Percentiles rank a stretch among this genome's conserved stretches.
Conservation (phyloP, 2,797 vertebrate species). For the Danio choprae region DNA sequence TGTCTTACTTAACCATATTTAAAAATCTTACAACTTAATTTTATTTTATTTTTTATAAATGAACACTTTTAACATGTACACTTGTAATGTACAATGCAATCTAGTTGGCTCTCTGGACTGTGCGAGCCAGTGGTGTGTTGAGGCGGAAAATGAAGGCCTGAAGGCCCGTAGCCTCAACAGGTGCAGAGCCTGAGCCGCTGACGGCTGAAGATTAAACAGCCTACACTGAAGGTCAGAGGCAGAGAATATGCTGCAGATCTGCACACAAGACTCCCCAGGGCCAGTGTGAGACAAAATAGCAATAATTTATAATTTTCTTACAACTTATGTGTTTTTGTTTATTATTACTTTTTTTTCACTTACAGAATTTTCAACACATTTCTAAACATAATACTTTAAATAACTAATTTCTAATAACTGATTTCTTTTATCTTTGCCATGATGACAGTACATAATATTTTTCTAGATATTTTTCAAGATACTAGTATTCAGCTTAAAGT, state of each 20-base stretch:
- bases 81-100: not conserved
- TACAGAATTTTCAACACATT: too few species aligned
- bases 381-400: too few species aligned
- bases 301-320: not conserved
- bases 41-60: not conserved
- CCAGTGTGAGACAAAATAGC: not conserved
- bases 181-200: slow-evolving; percentile 46
- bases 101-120: not conserved
- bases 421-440: too few species aligned
- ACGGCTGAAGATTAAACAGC: slow-evolving; percentile 51
- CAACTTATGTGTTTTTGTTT: not conserved
- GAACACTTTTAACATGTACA: not conserved
- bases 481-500: too few species aligned
- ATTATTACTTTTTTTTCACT: too few species aligned
- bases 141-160: slow-evolving; percentile 50
- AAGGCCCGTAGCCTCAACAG: slow-evolving; percentile 49
- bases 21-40: not conserved
- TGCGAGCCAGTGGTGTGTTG: not conserved
- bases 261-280: not conserved
- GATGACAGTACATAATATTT: too few species aligned
- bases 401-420: too few species aligned
- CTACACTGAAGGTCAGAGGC: slow-evolving; percentile 55
- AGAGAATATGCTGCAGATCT: slow-evolving; percentile 24
- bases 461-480: too few species aligned
- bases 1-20: not conserved